Base-by-base conservation (phyloP, 2,797 vertebrate genomes). In the Mormyrus proboscirostris region DNA sequence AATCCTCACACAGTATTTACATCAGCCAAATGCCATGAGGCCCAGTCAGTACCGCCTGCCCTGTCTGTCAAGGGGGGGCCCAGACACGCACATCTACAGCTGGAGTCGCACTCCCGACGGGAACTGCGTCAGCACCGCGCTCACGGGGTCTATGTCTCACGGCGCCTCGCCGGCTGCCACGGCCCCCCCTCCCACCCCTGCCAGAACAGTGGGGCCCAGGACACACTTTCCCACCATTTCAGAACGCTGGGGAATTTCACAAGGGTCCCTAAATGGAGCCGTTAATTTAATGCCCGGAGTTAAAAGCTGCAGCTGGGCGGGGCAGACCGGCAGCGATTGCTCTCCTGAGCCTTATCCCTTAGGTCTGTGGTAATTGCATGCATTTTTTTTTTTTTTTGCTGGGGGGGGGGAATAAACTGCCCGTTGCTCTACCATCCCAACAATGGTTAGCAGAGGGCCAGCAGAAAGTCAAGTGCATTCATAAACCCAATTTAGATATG, bases 271-370 rank as follows among this genome's bases (percentile, higher is more conserved):
- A 92, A 93, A 89, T 88, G 88, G 76, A 92, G 93, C 57, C 85
- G 90, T 90, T 89, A 89, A 90, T 92, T 93, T 94, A 95, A 95
- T 92, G 91, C 93, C 90, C 83, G 88, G 90, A 87, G 91, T 93
- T 94, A 92, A 92, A 93, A 93, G 93, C 90, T 82, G 22, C 94
- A 94, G 93, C 93, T 93, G 93, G 89, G 92, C 2, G 14, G 91
- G 90, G 91, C 79, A 91, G 92, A 91, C 89, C 91, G 88, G 92
- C 91, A 90, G 83, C 87, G 47, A 12, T 91, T 91, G 91, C 88
- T 90, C 92, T 93, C 91, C 90, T 41, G 38, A 49, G 87, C 91
- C 92, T 92, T 91, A 55, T 49, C 6, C 41, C 50, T 44, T 22
- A 83, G 19, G 55, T 79, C 88, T 50, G 5, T 22, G 16, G n/a